A percentile compares a stretch with the other conserved stretches of the same genome.
phyloP scores from a whole-genome alignment of 2,113 vertebrate genomes.

The Garra rufa region DNA sequence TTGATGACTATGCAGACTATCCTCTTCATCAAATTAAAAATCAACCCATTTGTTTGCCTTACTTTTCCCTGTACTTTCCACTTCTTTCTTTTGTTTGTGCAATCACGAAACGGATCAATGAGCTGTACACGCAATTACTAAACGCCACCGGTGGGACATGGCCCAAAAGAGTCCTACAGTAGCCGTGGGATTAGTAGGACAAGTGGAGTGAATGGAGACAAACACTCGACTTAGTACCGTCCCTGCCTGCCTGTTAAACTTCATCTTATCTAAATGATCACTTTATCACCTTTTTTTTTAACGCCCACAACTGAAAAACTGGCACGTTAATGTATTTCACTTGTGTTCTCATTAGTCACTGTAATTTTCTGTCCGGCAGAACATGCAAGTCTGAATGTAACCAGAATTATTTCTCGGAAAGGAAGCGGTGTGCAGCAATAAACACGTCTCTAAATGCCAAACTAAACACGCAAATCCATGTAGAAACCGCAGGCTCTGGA shows the following conservation, averaged over 20 bases:
- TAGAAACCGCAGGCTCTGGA: slow-evolving; percentile 6
- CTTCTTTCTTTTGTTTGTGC: slow-evolving; percentile 60
- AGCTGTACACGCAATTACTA: slow-evolving; percentile 51
- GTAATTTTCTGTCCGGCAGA: background rate
- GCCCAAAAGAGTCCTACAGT: background rate
- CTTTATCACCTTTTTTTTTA: background rate
- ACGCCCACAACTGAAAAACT: background rate
- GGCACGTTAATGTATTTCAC: background rate
- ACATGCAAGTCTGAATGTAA: slow-evolving; percentile 25
- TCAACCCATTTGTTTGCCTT: slow-evolving; percentile 52
- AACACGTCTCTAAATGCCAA: slow-evolving; percentile 9
- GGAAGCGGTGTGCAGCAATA: slow-evolving; percentile 3
- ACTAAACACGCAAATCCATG: background rate
- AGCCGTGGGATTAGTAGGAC: background rate
- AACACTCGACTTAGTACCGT: background rate
- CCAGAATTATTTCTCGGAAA: slow-evolving; percentile 5
- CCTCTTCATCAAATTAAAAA: slow-evolving; percentile 57
- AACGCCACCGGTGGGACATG: slow-evolving; percentile 9
- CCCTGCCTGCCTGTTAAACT: background rate
- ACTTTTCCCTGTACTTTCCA: slow-evolving; percentile 57
- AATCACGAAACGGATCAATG: slow-evolving; percentile 63
- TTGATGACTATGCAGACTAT: slow-evolving; percentile 57
- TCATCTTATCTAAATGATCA: background rate
- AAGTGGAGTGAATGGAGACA: background rate
- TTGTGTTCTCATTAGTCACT: background rate